Conservation (phyloP, 2,113 vertebrate genomes). For the Nesogale talazaci region DNA sequence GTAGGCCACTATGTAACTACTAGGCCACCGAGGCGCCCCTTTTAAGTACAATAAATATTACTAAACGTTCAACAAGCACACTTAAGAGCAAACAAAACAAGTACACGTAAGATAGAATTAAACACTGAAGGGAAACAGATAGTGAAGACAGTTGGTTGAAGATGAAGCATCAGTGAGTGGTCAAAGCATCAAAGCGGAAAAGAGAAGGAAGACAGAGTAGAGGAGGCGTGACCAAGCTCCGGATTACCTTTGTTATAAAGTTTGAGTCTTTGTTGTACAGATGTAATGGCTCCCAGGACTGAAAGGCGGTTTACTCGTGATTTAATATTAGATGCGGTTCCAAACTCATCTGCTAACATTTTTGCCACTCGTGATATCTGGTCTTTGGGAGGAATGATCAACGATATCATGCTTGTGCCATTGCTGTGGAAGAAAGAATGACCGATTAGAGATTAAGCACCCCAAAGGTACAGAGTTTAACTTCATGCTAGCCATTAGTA, state of each 20-base stretch:
- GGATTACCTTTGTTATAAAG: conserved; percentile 98
- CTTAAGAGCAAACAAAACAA: not conserved
- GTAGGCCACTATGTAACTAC: no score
- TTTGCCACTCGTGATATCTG: conserved; percentile 99
- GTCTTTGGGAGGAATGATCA: conserved; percentile 99
- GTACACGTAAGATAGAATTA: not conserved
- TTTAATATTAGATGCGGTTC: conserved; percentile 99
- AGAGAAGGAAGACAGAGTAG: conserved; percentile 12
- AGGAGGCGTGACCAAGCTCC: not conserved
- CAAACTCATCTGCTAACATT: conserved; percentile 99
- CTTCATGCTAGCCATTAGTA: conserved; percentile 11
- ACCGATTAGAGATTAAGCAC: conserved; percentile 51
- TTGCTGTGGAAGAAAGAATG: conserved; percentile 88
- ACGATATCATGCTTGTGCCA: conserved; percentile 99
- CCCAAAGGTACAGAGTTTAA: not conserved
- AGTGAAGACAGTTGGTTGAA: not conserved
- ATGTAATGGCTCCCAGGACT: conserved; percentile 99
- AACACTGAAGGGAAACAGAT: not conserved
- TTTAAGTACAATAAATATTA: not conserved
- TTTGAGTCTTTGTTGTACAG: conserved; percentile 99
- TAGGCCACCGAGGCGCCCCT: not conserved
- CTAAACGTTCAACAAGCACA: not conserved
- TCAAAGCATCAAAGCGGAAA: conserved; percentile 35
- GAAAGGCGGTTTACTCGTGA: conserved; percentile 99
- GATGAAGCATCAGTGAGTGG: not conserved